Conservation (phyloP, 2,888 invertebrate genomes). For the Dryococelus australis region DNA sequence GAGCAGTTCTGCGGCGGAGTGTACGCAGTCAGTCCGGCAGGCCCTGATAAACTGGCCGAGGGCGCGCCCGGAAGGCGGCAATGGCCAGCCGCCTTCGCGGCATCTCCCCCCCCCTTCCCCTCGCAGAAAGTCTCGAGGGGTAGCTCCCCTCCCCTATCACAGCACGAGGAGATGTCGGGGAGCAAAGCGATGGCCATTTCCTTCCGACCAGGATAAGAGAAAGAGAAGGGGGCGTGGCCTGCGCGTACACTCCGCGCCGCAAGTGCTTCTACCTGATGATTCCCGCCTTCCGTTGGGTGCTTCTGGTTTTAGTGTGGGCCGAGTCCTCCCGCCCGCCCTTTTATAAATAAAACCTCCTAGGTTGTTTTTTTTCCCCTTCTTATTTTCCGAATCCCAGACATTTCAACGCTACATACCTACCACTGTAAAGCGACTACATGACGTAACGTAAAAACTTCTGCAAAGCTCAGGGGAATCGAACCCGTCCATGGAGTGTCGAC, state of each 20-base stretch:
- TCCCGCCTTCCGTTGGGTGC: neutral
- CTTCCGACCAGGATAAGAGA: constrained; percentile 35
- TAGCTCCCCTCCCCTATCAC: neutral
- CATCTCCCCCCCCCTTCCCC: neutral
- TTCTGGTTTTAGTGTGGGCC: too few species aligned
- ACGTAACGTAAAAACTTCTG: too few species aligned
- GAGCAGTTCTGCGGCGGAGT: neutral
- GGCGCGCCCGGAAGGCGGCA: constrained; percentile 31
- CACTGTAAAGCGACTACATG: too few species aligned
- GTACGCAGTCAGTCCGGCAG: constrained; percentile 11
- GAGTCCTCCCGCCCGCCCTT: neutral
- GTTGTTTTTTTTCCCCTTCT: too few species aligned
- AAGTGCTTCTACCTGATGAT: neutral
- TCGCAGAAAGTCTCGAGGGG: neutral
- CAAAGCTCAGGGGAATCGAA: too few species aligned
- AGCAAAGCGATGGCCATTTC: constrained; percentile 43
- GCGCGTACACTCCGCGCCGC: neutral
- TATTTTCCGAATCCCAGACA: too few species aligned
- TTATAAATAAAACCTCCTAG: too few species aligned
- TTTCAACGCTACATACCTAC: too few species aligned
- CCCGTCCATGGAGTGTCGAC: too few species aligned
- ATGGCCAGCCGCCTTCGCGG: constrained; percentile 33
- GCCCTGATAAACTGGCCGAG: constrained; percentile 17
- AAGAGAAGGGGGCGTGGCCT: neutral
- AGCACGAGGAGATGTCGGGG: neutral